Conservation (phyloP, 1,140 invertebrate genomes). For the Parasteatoda tepidariorum region DNA sequence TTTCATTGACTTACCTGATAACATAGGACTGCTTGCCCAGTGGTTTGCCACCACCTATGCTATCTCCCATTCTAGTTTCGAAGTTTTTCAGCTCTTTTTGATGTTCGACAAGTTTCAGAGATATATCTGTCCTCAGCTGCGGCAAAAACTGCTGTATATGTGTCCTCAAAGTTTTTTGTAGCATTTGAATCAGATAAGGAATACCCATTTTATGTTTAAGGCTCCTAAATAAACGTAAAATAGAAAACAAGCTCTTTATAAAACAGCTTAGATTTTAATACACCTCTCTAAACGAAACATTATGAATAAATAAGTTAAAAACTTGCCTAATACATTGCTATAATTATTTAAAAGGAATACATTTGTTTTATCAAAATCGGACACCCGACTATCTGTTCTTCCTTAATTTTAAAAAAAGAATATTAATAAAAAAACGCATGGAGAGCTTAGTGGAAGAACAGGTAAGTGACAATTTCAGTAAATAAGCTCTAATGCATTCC, state of each 20-base stretch:
- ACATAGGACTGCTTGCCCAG: constrained; percentile 2
- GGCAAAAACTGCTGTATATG: constrained; percentile 45
- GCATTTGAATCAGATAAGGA: constrained; percentile 18
- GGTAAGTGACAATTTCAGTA: no score
- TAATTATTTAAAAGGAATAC: no score
- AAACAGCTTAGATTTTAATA: no score
- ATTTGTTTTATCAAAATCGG: no score
- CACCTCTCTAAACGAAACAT: background rate
- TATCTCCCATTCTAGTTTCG: background rate
- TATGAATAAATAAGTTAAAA: background rate
- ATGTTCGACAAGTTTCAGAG: background rate
- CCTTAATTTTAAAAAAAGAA: no score
- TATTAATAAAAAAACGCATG: no score
- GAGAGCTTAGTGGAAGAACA: no score
- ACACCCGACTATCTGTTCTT: no score
- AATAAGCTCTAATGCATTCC: no score
- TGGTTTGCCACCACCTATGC: background rate
- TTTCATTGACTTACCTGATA: constrained; percentile 23
- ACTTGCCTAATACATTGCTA: background rate
- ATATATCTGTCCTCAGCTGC: background rate
- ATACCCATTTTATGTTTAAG: constrained; percentile 40
- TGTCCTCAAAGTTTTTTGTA: constrained; percentile 13
- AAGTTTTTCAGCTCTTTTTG: constrained; percentile 15
- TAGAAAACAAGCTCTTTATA: background rate
- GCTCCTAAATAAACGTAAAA: background rate